phyloP scores from a whole-genome alignment of 2,797 vertebrate species.

The Sebastolobus altivelis region DNA sequence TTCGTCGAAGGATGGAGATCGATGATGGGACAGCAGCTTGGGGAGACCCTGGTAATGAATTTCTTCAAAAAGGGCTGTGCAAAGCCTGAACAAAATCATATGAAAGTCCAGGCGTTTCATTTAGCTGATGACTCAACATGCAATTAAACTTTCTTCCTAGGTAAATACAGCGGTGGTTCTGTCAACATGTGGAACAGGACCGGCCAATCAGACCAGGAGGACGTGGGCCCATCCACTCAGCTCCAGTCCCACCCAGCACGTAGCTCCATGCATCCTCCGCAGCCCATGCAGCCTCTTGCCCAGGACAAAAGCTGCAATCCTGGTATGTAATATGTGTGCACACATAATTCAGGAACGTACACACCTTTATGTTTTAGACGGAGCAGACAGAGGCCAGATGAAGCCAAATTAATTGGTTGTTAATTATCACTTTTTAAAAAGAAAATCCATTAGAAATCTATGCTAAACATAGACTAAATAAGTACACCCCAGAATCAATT shows the following conservation, averaged over 20 bases:
- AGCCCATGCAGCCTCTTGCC: slow-evolving; percentile 66
- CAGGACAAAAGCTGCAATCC: slow-evolving; percentile 71
- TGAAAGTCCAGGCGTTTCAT: not conserved
- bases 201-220: slow-evolving; percentile 88
- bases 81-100: not conserved
- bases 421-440: not conserved
- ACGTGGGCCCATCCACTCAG: slow-evolving; percentile 77
- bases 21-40: slow-evolving; percentile 98
- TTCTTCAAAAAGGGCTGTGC: not conserved
- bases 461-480: not conserved
- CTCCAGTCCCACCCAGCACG: slow-evolving; percentile 73
- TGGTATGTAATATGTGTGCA: slow-evolving; percentile 53
- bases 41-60: slow-evolving; percentile 91
- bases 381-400: not conserved
- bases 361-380: not conserved
- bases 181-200: slow-evolving; percentile 97
- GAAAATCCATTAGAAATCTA: too few relatives aligned
- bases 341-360: not conserved
- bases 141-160: slow-evolving; percentile 69
- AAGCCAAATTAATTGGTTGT: not conserved
- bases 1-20: slow-evolving; percentile 95
- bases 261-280: slow-evolving; percentile 61
- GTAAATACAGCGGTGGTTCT: slow-evolving; percentile 90
- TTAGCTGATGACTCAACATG: not conserved
- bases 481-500: not conserved